Percentiles rank a stretch among this genome's conserved stretches.
These are phyloP conservation scores for Columbina picui DNA, from an alignment of 2,113 vertebrate species.

Conservation along the genomic window DNA sequence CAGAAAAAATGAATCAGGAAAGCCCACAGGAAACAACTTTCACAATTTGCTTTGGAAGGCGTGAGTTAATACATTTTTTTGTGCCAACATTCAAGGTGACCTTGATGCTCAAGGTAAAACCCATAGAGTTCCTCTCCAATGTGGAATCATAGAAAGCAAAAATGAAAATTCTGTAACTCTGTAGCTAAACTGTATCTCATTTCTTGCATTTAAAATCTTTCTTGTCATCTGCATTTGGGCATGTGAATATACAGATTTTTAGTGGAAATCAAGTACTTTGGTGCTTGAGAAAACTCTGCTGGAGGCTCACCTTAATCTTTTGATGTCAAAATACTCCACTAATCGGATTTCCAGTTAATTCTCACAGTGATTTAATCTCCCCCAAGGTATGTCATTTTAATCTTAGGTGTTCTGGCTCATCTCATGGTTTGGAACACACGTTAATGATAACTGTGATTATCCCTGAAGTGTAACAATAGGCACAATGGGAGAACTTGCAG, in stretches of 20 bases:
- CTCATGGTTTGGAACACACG: neutral
- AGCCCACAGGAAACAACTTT: neutral
- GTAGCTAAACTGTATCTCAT: neutral
- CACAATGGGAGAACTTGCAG: neutral
- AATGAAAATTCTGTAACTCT: neutral
- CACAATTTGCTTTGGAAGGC: neutral
- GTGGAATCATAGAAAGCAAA: neutral
- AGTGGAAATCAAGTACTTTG: neutral
- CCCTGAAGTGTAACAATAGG: neutral
- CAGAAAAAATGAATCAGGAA: neutral
- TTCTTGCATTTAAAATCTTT: neutral
- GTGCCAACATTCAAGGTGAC: neutral
- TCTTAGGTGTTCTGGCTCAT: conserved; percentile 15
- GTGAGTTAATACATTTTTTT: neutral
- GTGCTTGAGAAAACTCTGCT: neutral
- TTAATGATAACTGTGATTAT: neutral
- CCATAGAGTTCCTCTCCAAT: neutral
- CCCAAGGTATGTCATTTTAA: neutral
- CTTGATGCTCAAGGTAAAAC: neutral
- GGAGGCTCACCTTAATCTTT: neutral
- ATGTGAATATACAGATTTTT: neutral
- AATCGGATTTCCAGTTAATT: neutral
- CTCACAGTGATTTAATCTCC: neutral
- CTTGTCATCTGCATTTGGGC: neutral
- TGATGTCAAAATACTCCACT: neutral